A percentile compares a stretch with the other conserved stretches of the same genome.
Conservation (phyloP, 2,888 invertebrate species). For the Chymomyza amoena region DNA sequence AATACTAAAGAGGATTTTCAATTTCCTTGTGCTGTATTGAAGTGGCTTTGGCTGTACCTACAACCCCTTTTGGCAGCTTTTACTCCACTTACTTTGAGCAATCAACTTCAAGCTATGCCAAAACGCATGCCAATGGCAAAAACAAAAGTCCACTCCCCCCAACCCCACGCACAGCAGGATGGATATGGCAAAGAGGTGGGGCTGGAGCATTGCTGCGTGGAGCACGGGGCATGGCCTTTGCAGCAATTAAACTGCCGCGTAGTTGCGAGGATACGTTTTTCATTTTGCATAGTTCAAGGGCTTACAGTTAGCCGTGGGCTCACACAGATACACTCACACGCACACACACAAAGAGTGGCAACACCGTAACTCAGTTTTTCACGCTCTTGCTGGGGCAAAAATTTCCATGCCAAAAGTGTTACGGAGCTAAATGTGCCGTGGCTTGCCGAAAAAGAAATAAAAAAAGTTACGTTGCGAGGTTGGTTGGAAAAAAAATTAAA, state of each 20-base stretch:
- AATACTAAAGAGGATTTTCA: background rate
- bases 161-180: background rate
- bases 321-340: slow-evolving; percentile 8
- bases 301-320: slow-evolving; percentile 32
- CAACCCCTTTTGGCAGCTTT: slow-evolving; percentile 11
- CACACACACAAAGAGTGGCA: background rate
- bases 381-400: slow-evolving; percentile 17
- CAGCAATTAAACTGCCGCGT: slow-evolving; percentile 8
- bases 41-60: slow-evolving; percentile 1
- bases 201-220: too few relatives aligned
- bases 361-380: slow-evolving; percentile 43
- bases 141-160: background rate
- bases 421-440: slow-evolving; percentile 1
- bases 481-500: slow-evolving; percentile 24
- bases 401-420: background rate
- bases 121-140: slow-evolving; percentile 1
- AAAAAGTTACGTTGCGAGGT: background rate
- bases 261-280: slow-evolving; percentile 19
- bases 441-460: slow-evolving; percentile 12
- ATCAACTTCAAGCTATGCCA: slow-evolving; percentile 25
- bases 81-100: slow-evolving; percentile 36
- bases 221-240: background rate
- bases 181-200: background rate
- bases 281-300: slow-evolving; percentile 68
- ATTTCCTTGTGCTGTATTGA: slow-evolving; percentile 9